A percentile compares a stretch with the other conserved stretches of the same genome.
Evolutionary conservation across 2,888 invertebrate species (phyloP).

Genomic region (Anodontia alba): DNA sequence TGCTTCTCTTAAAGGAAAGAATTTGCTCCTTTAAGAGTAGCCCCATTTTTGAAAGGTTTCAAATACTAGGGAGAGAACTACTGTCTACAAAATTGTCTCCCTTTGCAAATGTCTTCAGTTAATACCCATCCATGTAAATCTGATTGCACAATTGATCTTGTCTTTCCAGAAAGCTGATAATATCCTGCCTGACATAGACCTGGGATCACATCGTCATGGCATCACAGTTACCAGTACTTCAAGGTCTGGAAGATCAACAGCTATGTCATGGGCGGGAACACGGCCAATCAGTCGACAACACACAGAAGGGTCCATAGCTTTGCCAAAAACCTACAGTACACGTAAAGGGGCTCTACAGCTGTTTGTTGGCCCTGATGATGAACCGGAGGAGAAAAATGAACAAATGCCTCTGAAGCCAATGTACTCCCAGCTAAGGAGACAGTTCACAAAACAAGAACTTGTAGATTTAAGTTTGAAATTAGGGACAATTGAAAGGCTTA

Average conservation of each 20-base stretch:
- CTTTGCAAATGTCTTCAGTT: no score
- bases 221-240: constrained; percentile 75
- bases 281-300: constrained; percentile 20
- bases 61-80: no score
- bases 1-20: no score
- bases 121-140: no score
- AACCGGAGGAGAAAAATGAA: constrained; percentile 43
- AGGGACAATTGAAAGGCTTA: constrained; percentile 77
- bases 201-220: constrained; percentile 74
- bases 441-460: constrained; percentile 61
- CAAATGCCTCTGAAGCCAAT: constrained; percentile 33
- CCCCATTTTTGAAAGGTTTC: no score
- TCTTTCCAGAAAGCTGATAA: neutral
- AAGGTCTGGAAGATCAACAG: constrained; percentile 52
- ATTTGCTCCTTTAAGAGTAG: no score
- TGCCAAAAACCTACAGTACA: constrained; percentile 81
- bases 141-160: no score
- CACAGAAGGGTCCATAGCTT: constrained; percentile 31
- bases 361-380: constrained; percentile 71
- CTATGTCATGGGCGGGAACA: constrained; percentile 43
- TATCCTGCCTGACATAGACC: neutral
- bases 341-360: constrained; percentile 80
- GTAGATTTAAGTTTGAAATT: constrained; percentile 75
- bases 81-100: no score
- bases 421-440: constrained; percentile 45